Base-by-base conservation (phyloP, 2,797 vertebrate species). In the Sebastes cheni region DNA sequence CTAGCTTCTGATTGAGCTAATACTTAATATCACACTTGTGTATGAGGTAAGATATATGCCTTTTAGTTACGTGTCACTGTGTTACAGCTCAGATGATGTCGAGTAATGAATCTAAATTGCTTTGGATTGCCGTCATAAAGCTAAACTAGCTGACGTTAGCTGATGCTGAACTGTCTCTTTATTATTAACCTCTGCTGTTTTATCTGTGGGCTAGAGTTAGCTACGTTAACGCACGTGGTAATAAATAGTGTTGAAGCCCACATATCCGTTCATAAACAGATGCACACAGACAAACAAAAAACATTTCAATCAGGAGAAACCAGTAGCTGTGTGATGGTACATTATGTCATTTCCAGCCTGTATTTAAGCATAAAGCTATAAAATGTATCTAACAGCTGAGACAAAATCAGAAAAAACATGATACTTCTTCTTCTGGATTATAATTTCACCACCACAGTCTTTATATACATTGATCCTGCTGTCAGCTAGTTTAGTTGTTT, bases 61-160 rank as follows among this genome's bases (percentile, higher is more conserved):
- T 2, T 23, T 32, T 14, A 50, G 0, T 6, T 8, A 30, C 2
- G 16, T 3, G 9, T 0, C 4, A 3, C 12, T 14, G 0, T 6
- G 5, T 30, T 9, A 71, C 8, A 2, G 14, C 20, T 67, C 0
- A 16, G 29, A 0, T 20, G 2, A 23, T 60, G 8, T 8, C 34
- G 18, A 30, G 8, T 50, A 16, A 29, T 27, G 3, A 23, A 32
- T 46, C 34, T 8, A 2, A 52, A 8, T 39, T 8, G 5, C 5
- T 64, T 22, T 5, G 46, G 3, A 27, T 70, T 16, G 52, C 13
- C 13, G 46, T 2, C 54, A 3, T 50, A 55, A 27, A 27, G 27
- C 27, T 27, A 27, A 27, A 27, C 27, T 27, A 27, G 8, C 25
- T 73, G 13, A 67, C 39, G 66, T 39, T 66, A 29, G 5, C 29